Percentiles rank a stretch among this genome's conserved stretches.
These are phyloP conservation scores for Drosophila melanosoma DNA, from an alignment of 2,888 invertebrate species.

Conservation along the genomic window DNA sequence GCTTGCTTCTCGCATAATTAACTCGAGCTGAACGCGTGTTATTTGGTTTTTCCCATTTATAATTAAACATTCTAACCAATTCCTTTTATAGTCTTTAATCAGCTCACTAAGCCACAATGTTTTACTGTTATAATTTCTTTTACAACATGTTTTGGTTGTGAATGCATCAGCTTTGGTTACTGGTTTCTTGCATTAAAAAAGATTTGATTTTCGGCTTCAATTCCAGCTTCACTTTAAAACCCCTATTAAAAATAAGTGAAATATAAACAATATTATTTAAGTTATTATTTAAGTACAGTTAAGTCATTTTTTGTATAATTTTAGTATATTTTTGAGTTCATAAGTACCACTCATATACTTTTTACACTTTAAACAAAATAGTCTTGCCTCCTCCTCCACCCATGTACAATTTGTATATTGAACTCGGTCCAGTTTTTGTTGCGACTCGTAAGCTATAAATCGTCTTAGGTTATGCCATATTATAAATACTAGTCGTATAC, in stretches of 20 bases:
- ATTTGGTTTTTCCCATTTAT: background rate
- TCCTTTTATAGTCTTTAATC: too few relatives aligned
- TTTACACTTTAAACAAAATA: background rate
- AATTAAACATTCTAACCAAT: background rate
- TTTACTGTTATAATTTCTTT: too few relatives aligned
- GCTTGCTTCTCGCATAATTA: background rate
- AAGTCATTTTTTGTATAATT: background rate
- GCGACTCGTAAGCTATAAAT: background rate
- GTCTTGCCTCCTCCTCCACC: background rate
- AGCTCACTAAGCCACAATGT: too few relatives aligned
- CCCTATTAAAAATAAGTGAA: background rate
- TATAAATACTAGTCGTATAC: background rate
- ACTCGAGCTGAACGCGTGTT: conserved; percentile 24
- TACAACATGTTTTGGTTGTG: too few relatives aligned
- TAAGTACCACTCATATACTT: background rate
- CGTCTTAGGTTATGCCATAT: background rate
- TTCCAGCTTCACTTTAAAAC: background rate
- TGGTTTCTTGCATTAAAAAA: background rate
- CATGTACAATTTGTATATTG: background rate
- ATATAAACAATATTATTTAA: background rate
- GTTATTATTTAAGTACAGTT: background rate
- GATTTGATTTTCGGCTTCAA: background rate
- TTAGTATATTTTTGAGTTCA: background rate
- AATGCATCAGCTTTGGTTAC: background rate
- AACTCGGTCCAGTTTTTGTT: background rate